phyloP scores from a whole-genome alignment of 2,113 vertebrate genomes.

The Rhinichthys klamathensis region DNA sequence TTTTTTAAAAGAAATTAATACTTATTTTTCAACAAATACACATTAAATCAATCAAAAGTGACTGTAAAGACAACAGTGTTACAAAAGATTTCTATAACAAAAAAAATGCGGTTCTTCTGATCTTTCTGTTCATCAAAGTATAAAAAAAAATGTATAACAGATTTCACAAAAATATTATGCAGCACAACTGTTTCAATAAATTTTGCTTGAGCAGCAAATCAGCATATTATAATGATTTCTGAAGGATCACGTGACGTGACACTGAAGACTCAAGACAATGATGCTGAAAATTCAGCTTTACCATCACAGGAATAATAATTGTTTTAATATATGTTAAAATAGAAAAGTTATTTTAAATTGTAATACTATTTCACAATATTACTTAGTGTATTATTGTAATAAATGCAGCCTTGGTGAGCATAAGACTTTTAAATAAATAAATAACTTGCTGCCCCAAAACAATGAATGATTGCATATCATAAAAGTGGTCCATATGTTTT shows the following conservation, averaged over 20 bases:
- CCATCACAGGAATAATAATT: background rate
- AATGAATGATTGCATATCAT: too few species aligned
- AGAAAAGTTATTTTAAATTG: too few species aligned
- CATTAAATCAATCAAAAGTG: background rate
- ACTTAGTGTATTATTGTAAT: background rate
- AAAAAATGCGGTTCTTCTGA: too few species aligned
- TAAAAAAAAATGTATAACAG: background rate
- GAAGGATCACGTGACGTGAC: too few species aligned
- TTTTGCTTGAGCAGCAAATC: background rate
- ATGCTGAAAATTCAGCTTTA: background rate
- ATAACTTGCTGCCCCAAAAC: too few species aligned
- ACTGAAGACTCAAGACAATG: too few species aligned
- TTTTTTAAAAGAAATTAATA: background rate
- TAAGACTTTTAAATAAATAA: too few species aligned
- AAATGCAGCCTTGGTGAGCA: background rate
- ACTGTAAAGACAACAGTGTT: background rate
- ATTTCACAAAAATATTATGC: too few species aligned
- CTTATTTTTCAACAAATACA: background rate
- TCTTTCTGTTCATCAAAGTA: background rate
- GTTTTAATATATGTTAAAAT: too few species aligned
- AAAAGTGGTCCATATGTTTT: too few species aligned
- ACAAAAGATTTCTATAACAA: background rate
- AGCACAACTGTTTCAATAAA: background rate
- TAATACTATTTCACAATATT: background rate
- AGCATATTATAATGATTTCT: background rate